phyloP scores from a whole-genome alignment of 2,797 vertebrate species.

The Mionectes olivaceus region DNA sequence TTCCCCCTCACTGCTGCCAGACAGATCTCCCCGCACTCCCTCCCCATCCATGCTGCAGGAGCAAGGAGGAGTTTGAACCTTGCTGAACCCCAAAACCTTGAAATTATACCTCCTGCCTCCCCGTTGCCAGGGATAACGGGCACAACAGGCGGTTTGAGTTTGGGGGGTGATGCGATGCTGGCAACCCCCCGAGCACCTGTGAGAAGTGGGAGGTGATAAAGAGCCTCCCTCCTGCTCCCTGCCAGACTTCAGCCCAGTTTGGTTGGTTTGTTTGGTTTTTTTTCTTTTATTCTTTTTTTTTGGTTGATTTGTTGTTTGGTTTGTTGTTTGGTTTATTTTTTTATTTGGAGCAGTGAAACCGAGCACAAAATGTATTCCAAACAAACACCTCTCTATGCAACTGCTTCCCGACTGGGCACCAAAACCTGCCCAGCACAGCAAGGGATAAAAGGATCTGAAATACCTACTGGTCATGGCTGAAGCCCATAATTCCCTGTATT shows the following conservation, averaged over 20 bases:
- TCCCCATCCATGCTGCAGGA: slow-evolving; percentile 18
- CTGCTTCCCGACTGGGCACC: background rate
- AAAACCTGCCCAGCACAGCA: background rate
- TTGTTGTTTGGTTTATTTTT: background rate
- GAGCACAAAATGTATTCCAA: slow-evolving; percentile 71
- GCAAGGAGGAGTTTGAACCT: background rate
- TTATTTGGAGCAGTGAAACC: background rate
- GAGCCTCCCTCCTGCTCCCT: background rate
- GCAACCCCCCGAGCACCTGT: background rate
- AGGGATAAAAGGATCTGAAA: slow-evolving; percentile 72
- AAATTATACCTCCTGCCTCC: background rate
- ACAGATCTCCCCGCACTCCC: background rate
- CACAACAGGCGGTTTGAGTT: background rate
- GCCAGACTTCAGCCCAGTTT: background rate
- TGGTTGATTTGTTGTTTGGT: background rate
- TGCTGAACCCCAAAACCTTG: background rate
- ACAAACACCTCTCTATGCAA: background rate
- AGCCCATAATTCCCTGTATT: background rate
- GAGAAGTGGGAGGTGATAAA: background rate
- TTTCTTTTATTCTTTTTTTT: background rate
- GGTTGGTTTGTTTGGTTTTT: background rate
- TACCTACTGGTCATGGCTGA: slow-evolving; percentile 53
- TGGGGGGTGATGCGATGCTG: background rate
- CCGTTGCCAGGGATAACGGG: background rate
- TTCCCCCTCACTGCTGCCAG: background rate